These are phyloP conservation scores for Beroe ovata DNA, from an alignment of 37 sponge, comb jelly and placozoan genomes.

Conservation along the genomic window DNA sequence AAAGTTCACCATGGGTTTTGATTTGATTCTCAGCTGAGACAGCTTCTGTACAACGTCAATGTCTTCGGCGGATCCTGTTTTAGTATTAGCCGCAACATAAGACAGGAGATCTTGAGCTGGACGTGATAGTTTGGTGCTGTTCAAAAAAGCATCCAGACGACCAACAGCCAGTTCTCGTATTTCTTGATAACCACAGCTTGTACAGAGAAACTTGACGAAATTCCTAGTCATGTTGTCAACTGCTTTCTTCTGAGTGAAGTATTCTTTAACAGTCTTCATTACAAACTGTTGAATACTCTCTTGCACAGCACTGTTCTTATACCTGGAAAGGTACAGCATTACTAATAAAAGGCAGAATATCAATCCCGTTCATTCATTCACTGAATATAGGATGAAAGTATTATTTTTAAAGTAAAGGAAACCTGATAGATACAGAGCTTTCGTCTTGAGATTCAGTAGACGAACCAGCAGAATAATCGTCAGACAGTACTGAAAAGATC, in stretches of 20 bases:
- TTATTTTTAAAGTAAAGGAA: no score
- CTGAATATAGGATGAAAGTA: no score
- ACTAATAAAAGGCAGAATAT: neutral
- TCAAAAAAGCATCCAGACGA: conserved; percentile 21
- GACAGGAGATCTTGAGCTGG: conserved; percentile 57
- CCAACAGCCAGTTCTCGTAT: conserved; percentile 15
- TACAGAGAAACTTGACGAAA: conserved; percentile 57
- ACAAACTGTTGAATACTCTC: conserved; percentile 26
- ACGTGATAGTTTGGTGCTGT: conserved; percentile 49
- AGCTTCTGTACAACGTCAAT: conserved; percentile 77
- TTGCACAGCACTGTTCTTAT: conserved; percentile 52
- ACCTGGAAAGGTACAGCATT: conserved; percentile 26
- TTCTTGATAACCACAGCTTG: conserved; percentile 54
- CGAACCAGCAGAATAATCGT: no score
- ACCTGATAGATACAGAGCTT: no score
- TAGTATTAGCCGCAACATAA: conserved; percentile 38
- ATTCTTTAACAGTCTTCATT: conserved; percentile 29
- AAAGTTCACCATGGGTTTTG: conserved; percentile 84
- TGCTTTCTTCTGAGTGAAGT: conserved; percentile 21
- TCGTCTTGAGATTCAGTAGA: no score
- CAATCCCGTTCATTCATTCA: no score
- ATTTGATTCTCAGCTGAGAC: conserved; percentile 78
- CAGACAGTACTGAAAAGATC: no score
- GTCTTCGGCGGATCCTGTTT: conserved; percentile 74
- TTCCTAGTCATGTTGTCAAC: conserved; percentile 60